phyloP scores from a whole-genome alignment of 2,797 vertebrate genomes.

The Propithecus deckenii region DNA sequence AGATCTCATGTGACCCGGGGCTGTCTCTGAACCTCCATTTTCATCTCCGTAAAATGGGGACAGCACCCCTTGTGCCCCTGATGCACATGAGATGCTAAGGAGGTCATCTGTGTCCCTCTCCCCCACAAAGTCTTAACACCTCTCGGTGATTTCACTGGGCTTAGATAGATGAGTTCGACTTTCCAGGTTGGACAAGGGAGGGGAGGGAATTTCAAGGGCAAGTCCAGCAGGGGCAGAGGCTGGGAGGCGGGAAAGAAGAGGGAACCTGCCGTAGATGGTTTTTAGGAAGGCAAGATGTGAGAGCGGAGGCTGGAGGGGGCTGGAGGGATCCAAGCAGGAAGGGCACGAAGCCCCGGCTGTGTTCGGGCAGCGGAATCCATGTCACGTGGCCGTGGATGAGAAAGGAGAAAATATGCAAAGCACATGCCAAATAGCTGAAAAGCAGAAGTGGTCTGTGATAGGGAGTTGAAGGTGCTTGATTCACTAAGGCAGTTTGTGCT shows the following conservation, averaged over 20 bases:
- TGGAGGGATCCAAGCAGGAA: neutral
- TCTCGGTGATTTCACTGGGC: neutral
- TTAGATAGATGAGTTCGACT: neutral
- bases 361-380: neutral
- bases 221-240: neutral
- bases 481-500: neutral
- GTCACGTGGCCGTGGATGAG: neutral
- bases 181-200: neutral
- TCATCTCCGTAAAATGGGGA: neutral
- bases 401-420: constrained; percentile 36
- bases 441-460: neutral
- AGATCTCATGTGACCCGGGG: neutral
- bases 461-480: neutral
- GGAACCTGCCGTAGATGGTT: neutral
- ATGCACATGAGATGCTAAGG: neutral
- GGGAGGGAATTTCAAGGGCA: neutral
- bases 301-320: neutral
- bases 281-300: neutral
- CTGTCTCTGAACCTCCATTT: neutral
- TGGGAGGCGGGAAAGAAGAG: neutral
- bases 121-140: neutral
- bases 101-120: neutral
- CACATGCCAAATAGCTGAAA: neutral
- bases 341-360: no score
- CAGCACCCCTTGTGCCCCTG: neutral